Conservation (phyloP, 2,797 vertebrate species). For the Pampus argenteus region DNA sequence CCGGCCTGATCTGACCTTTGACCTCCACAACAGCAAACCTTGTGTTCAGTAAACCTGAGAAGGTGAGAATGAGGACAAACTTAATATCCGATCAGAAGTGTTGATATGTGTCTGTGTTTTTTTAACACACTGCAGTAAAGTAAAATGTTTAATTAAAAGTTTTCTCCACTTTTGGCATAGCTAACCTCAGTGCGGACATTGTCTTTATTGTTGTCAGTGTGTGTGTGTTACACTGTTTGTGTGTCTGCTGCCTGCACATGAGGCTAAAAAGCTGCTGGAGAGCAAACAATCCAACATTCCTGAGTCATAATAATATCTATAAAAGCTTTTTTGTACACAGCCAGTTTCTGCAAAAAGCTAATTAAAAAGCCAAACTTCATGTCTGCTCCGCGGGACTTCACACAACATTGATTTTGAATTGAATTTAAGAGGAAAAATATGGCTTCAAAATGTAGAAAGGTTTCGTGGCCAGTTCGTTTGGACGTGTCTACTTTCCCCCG, state of each 20-base stretch:
- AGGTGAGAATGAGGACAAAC: slow-evolving; percentile 6
- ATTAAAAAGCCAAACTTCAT: slow-evolving; percentile 36
- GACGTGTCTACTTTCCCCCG: not conserved
- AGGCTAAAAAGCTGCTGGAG: slow-evolving; percentile 27
- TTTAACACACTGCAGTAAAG: not conserved
- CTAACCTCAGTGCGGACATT: slow-evolving; percentile 9
- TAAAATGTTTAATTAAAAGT: slow-evolving; percentile 46
- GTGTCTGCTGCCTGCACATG: not conserved
- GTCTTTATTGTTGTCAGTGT: not conserved
- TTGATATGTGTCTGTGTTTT: not conserved
- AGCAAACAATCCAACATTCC: slow-evolving; percentile 17
- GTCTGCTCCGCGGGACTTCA: not conserved
- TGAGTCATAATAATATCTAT: slow-evolving; percentile 27
- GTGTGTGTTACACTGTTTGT: slow-evolving; percentile 14
- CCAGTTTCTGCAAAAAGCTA: slow-evolving; percentile 22
- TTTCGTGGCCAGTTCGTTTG: not conserved
- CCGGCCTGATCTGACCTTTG: slow-evolving; percentile 12
- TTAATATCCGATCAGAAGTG: not conserved
- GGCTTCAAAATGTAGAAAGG: slow-evolving; percentile 1
- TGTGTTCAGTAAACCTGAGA: not conserved
- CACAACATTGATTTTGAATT: slow-evolving; percentile 18
- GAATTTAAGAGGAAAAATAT: slow-evolving; percentile 10
- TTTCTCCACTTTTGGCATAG: not conserved
- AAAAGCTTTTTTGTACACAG: slow-evolving; percentile 31
- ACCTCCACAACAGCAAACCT: slow-evolving; percentile 4